phyloP scores from a whole-genome alignment of 2,113 vertebrate species.

The Helogale parvula region DNA sequence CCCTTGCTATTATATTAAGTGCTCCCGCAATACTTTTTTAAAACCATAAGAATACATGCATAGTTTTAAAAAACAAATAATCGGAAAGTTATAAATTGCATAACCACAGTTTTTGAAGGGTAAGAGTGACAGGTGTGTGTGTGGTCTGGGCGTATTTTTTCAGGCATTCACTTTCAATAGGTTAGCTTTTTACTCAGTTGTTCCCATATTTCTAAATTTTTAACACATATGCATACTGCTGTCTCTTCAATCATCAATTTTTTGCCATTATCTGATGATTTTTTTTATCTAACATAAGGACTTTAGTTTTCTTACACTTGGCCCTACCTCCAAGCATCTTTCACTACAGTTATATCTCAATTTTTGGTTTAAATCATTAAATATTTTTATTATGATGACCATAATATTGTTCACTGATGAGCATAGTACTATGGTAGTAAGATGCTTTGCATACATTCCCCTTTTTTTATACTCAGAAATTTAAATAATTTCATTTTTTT shows the following conservation, averaged over 20 bases:
- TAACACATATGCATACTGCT: background rate
- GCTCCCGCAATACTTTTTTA: background rate
- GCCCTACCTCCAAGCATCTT: background rate
- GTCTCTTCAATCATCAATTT: constrained; percentile 4
- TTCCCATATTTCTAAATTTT: constrained; percentile 17
- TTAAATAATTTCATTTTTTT: background rate
- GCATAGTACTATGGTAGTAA: background rate
- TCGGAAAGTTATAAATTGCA: background rate
- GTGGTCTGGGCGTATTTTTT: background rate
- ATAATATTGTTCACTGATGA: constrained; percentile 8
- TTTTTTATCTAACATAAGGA: background rate
- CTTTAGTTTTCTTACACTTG: background rate
- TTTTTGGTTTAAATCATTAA: constrained; percentile 16
- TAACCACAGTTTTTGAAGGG: background rate
- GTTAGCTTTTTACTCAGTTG: constrained; percentile 26
- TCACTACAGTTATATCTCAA: background rate
- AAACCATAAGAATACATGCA: background rate
- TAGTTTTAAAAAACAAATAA: background rate
- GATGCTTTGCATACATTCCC: background rate
- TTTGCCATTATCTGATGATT: constrained; percentile 45
- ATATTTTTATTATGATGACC: background rate
- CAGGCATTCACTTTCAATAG: background rate
- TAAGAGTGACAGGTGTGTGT: background rate
- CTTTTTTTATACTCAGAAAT: background rate
- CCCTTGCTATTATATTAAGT: background rate